A percentile compares a stretch with the other conserved stretches of the same genome.
phyloP scores from a whole-genome alignment of 2,113 vertebrate species.

The Ctenomys sociabilis region DNA sequence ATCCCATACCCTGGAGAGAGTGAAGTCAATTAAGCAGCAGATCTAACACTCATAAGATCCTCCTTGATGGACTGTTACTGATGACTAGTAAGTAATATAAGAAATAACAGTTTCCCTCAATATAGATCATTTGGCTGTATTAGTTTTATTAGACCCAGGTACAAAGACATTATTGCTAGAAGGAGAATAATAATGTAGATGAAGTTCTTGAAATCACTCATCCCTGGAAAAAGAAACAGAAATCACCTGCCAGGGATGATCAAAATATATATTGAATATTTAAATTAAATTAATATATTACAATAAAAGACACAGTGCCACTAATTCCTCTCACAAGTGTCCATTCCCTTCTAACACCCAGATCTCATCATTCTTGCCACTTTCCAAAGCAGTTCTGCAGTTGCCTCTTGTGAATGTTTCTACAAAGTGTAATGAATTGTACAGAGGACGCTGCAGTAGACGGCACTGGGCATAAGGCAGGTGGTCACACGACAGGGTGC shows the following conservation, averaged over 20 bases:
- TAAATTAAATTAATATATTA: not conserved
- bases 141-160: slow-evolving; percentile 48
- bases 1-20: not conserved
- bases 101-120: slow-evolving; percentile 31
- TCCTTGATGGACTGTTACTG: slow-evolving; percentile 50
- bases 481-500: accelerated
- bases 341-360: not conserved
- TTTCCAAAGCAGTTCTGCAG: not conserved
- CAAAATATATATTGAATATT: not conserved
- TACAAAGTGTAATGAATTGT: not conserved
- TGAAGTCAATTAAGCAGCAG: slow-evolving; percentile 63
- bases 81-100: slow-evolving; percentile 55
- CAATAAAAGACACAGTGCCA: not conserved
- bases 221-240: not conserved
- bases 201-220: slow-evolving; percentile 60
- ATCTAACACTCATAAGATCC: slow-evolving; percentile 29
- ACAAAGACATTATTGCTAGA: slow-evolving; percentile 60
- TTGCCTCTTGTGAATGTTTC: not conserved
- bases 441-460: not conserved
- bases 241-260: not conserved
- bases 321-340: not conserved
- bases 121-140: not conserved
- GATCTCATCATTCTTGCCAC: not conserved
- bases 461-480: not conserved
- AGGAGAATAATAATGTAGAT: slow-evolving; percentile 42